Base-by-base conservation (phyloP, 2,888 invertebrate genomes). In the Tachystola acroxantha region DNA sequence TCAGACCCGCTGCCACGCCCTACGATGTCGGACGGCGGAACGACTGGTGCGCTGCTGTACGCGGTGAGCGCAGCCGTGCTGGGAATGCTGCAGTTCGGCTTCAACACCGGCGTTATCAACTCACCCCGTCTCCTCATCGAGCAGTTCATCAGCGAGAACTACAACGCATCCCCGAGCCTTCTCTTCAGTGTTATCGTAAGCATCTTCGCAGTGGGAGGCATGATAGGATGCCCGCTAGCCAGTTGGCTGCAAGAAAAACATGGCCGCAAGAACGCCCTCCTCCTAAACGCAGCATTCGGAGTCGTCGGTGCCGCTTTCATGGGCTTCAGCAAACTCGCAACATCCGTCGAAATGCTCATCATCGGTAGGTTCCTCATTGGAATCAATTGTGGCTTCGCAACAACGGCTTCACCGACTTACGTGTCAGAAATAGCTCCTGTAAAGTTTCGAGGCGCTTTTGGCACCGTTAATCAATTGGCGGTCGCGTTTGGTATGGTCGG, bases 151-250 rank as follows among this genome's bases (percentile, higher is more conserved):
- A 72, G 64, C 13, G 84, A 88, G 27, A 88, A 90, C 55, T 89
- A 89, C 57, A 64, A 75, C 26, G 80, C 88, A 40, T 64, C 71
- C 31, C 76, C 88, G 19, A 78, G 84, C 40, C 64, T 89, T 25
- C 64, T 92, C 40, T 91, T 90, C 71, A 88, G 91, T 36, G 70
- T 93, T 40, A 91, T 92, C 16, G 94, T 94, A 36, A 90, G 93
- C 48, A 91, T 94, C 48, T 94, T 93, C 66, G 92, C 93, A 32
- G 88, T 94, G 30, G 94, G 94, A 11, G 94, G 94, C 19, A 93
- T 94, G 92, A 78, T 93, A 26, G 94, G 94, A 13, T 94, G 94
- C 36, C 90, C 94, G 26, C 76, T 91, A 32, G 93, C 92, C n/a
- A 94, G 93, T 32, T 90, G 90, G 84, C 86, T 93, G 46, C 90